phyloP scores from a whole-genome alignment of 2,888 invertebrate species.

The Ganaspis brasiliensis region DNA sequence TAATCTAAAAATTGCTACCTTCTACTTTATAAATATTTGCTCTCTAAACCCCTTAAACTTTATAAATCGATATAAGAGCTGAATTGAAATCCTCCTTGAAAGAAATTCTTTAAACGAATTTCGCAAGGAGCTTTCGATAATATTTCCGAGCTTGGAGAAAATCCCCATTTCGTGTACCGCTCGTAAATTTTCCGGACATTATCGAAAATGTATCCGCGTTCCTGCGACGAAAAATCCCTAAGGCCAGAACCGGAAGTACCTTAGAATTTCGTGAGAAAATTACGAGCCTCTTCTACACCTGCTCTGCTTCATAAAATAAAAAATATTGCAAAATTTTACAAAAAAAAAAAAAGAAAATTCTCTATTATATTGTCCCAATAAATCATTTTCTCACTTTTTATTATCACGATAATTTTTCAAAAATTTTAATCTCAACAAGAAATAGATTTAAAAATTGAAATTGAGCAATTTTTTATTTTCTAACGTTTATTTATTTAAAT shows the following conservation, averaged over 20 bases:
- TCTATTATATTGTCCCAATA: background rate
- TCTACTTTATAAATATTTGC: conserved; percentile 32
- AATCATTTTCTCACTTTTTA: too few species aligned
- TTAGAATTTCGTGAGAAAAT: background rate
- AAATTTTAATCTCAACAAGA: too few species aligned
- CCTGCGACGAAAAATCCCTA: conserved; percentile 15
- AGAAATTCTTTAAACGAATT: conserved; percentile 39
- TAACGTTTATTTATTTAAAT: too few species aligned
- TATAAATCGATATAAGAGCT: background rate
- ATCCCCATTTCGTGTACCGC: conserved; percentile 17
- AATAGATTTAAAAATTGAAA: too few species aligned
- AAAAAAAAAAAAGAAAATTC: background rate
- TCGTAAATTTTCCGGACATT: conserved; percentile 30
- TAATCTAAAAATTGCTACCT: background rate
- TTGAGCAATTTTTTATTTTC: too few species aligned
- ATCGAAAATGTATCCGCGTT: conserved; percentile 32
- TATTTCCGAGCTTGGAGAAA: conserved; percentile 37
- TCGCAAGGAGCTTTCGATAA: conserved; percentile 27
- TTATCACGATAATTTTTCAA: too few species aligned
- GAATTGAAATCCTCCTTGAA: conserved; percentile 35
- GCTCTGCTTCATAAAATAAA: background rate
- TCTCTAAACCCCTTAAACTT: background rate
- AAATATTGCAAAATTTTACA: background rate
- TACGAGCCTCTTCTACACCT: background rate
- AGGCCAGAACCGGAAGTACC: conserved; percentile 5